Evolutionary conservation across 2,113 vertebrate species (phyloP).

Genomic region (Amazona vittata): DNA sequence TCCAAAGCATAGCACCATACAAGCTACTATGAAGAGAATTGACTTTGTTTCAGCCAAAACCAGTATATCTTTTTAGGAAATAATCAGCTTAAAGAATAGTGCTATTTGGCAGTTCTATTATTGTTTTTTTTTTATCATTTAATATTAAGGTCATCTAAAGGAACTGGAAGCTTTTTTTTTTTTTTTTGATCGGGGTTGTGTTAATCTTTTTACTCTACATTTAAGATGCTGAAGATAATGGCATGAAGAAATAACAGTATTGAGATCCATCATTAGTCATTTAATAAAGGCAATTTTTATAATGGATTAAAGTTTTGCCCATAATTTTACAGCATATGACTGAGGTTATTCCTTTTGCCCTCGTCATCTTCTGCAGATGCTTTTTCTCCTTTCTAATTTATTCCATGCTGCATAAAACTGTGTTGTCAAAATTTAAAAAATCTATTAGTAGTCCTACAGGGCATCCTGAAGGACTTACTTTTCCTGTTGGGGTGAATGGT

Average conservation of each 20-base stretch:
- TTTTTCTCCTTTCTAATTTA: neutral
- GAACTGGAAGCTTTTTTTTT: accelerated
- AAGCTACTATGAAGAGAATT: neutral
- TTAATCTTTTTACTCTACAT: neutral
- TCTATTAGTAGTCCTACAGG: neutral
- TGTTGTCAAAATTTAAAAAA: neutral
- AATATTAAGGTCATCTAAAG: neutral
- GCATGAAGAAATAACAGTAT: neutral
- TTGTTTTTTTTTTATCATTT: neutral
- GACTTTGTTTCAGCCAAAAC: neutral
- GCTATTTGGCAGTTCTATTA: neutral
- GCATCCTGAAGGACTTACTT: neutral
- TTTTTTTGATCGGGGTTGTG: neutral
- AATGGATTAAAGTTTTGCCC: neutral
- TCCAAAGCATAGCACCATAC: neutral
- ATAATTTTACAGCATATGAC: neutral
- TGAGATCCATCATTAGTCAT: neutral
- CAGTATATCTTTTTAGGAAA: neutral
- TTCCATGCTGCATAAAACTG: neutral
- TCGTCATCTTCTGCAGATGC: neutral
- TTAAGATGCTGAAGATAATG: neutral
- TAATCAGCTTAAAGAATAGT: neutral
- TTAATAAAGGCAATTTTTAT: neutral
- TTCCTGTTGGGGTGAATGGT: neutral
- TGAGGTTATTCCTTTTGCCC: neutral